These are phyloP conservation scores for Anolis sagrei DNA, from an alignment of 2,113 vertebrate species.

Conservation along the genomic window DNA sequence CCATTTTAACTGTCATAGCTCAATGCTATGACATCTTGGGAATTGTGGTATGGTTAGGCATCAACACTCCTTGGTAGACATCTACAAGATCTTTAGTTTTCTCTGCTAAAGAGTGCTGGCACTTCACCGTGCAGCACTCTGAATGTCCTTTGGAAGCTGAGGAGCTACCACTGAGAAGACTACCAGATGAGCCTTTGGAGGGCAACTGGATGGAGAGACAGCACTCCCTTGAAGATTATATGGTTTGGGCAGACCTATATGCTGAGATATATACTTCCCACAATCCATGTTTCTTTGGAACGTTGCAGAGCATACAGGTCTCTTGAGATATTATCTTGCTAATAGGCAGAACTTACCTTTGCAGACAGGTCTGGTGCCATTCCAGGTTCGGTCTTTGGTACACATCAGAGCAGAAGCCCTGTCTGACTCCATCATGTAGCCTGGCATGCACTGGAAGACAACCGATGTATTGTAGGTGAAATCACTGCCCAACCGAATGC, in stretches of 20 bases:
- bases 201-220: too few relatives aligned
- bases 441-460: conserved; percentile 89
- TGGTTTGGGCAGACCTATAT: not conserved
- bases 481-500: conserved; percentile 87
- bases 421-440: conserved; percentile 92
- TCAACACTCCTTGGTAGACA: too few relatives aligned
- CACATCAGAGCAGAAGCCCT: conserved; percentile 87
- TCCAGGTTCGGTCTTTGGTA: conserved; percentile 97
- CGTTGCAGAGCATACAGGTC: not conserved
- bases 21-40: too few relatives aligned
- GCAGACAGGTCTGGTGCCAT: conserved; percentile 91
- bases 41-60: too few relatives aligned
- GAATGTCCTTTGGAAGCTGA: too few relatives aligned
- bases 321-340: not conserved
- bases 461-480: conserved; percentile 88
- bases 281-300: not conserved
- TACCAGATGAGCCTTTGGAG: too few relatives aligned
- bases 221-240: too few relatives aligned
- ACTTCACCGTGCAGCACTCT: too few relatives aligned
- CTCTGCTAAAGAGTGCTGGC: too few relatives aligned
- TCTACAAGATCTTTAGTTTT: too few relatives aligned
- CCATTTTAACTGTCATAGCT: too few relatives aligned
- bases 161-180: too few relatives aligned
- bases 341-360: conserved; percentile 79
- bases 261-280: not conserved